Percentiles rank a stretch among this genome's conserved stretches.
These are phyloP conservation scores for Zoanthus gigantus DNA, from an alignment of 92 coral and sea anemone genomes.

Conservation along the genomic window DNA sequence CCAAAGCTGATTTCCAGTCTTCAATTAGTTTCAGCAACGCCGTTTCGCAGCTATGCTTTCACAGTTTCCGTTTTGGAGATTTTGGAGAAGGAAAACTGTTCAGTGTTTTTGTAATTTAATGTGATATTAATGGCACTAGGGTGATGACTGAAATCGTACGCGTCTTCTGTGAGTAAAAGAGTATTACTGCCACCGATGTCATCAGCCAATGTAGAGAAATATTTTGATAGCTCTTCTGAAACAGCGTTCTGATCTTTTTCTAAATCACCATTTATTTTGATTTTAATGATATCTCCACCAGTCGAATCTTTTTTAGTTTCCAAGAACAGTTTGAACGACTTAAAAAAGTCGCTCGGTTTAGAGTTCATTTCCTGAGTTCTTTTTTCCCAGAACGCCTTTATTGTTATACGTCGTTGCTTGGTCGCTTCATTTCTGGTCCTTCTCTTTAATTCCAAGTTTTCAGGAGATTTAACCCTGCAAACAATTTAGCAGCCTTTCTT, in stretches of 20 bases:
- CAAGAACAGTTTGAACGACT: not conserved
- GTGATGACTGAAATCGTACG: not conserved
- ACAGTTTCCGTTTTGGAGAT: not conserved
- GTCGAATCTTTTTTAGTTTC: not conserved
- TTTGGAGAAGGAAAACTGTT: too few species aligned
- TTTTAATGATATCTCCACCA: not conserved
- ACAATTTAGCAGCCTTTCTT: too few species aligned
- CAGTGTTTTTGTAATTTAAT: too few species aligned
- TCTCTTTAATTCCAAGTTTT: not conserved
- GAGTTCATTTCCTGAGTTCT: not conserved
- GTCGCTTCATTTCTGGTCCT: not conserved
- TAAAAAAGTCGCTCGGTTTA: not conserved
- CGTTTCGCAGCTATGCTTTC: slow-evolving; percentile 59
- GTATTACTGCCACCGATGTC: not conserved
- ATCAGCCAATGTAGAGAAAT: not conserved
- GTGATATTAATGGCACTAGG: not conserved
- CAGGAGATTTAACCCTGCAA: not conserved
- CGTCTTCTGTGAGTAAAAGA: not conserved
- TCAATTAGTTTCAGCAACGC: slow-evolving; percentile 57
- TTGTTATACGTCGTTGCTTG: not conserved
- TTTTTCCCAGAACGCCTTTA: not conserved
- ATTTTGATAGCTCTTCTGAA: not conserved
- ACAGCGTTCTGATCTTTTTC: not conserved
- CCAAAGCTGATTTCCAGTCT: slow-evolving; percentile 60
- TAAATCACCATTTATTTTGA: not conserved